phyloP scores from a whole-genome alignment of 1,140 invertebrate genomes.

The Hylaeus anthracinus region DNA sequence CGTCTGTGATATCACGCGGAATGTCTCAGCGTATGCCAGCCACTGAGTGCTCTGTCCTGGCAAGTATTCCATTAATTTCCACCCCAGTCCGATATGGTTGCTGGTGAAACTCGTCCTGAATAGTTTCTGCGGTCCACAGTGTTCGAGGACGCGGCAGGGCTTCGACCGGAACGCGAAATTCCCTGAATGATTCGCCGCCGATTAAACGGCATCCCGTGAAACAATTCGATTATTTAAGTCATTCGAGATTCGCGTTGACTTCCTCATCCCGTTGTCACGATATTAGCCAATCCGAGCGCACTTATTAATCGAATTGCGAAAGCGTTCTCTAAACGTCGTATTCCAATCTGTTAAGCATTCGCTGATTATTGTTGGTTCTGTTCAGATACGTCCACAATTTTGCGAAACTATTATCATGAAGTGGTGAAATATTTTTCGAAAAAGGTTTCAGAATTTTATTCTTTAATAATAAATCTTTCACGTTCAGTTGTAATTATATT shows the following conservation, averaged over 20 bases:
- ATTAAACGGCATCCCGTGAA: background rate
- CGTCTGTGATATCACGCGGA: background rate
- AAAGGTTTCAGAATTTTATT: too few relatives aligned
- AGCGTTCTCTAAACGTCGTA: background rate
- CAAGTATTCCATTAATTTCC: slow-evolving; percentile 59
- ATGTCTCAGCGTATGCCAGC: slow-evolving; percentile 21
- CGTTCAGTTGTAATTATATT: too few relatives aligned
- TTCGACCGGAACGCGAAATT: slow-evolving; percentile 5
- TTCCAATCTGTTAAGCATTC: too few relatives aligned
- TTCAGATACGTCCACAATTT: background rate
- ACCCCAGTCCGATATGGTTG: background rate
- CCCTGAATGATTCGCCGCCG: slow-evolving; percentile 21
- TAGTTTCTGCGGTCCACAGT: slow-evolving; percentile 38
- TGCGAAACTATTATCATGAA: too few relatives aligned
- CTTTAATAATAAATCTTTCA: too few relatives aligned
- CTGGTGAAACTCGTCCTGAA: slow-evolving; percentile 56
- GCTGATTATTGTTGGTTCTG: background rate
- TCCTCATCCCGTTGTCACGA: background rate
- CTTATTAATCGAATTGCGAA: background rate
- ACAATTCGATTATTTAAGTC: slow-evolving; percentile 33
- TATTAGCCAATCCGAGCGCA: too few relatives aligned
- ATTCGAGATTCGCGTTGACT: background rate
- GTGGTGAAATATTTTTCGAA: too few relatives aligned
- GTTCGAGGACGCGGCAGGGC: slow-evolving; percentile 10
- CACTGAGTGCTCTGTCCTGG: slow-evolving; percentile 21